phyloP scores from a whole-genome alignment of 2,797 vertebrate genomes.

The Anolis apletophallus region DNA sequence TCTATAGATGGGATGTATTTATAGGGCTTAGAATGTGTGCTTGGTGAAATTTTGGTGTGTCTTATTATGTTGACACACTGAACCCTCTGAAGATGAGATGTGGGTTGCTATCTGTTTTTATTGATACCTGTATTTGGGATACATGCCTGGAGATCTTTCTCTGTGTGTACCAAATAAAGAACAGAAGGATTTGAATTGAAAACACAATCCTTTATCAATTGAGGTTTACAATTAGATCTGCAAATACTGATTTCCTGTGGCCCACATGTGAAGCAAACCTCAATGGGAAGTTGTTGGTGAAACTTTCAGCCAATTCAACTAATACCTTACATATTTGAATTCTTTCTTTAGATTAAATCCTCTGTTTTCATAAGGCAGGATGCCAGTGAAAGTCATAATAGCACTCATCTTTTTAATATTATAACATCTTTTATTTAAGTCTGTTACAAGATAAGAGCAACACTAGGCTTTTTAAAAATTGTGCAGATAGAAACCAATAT shows the following conservation, averaged over 20 bases:
- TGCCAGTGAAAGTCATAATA: background rate
- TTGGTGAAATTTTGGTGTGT: background rate
- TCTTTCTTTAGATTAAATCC: background rate
- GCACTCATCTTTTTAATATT: background rate
- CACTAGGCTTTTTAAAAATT: background rate
- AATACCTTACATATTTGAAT: slow-evolving; percentile 11
- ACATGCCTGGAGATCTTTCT: background rate
- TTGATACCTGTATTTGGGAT: background rate
- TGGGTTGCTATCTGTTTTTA: background rate
- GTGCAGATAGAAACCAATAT: too few species aligned
- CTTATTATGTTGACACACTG: background rate
- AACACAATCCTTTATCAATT: background rate
- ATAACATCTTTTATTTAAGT: background rate
- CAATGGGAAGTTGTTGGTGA: slow-evolving; percentile 55
- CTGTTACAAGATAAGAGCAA: background rate
- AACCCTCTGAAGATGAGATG: background rate
- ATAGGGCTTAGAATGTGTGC: background rate
- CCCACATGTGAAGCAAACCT: slow-evolving; percentile 35
- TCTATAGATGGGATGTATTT: background rate
- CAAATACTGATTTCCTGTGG: slow-evolving; percentile 37
- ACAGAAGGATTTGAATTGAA: background rate
- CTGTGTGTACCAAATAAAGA: background rate
- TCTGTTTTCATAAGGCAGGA: background rate
- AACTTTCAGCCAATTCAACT: slow-evolving; percentile 52
- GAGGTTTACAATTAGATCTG: slow-evolving; percentile 20